Conservation (phyloP, 1,140 invertebrate genomes). For the Andricus grossulariae region DNA sequence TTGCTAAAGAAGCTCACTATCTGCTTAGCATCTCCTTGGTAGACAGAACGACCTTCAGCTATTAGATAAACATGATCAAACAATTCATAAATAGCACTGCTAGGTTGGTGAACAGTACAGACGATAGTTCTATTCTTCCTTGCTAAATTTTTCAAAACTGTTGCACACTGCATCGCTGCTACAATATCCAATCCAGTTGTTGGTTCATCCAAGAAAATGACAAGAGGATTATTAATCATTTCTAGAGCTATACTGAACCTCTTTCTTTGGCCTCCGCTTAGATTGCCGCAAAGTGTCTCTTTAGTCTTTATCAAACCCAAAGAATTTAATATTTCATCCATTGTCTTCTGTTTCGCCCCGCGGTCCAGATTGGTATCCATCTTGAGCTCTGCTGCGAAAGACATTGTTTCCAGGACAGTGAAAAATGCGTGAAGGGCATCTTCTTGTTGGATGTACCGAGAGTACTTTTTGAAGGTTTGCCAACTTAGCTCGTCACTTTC, state of each 20-base stretch:
- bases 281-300: slow-evolving; percentile 84
- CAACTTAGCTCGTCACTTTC: slow-evolving; percentile 74
- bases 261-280: slow-evolving; percentile 95
- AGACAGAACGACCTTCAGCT: slow-evolving; percentile 89
- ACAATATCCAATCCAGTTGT: slow-evolving; percentile 76
- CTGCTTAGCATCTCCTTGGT: slow-evolving; percentile 84
- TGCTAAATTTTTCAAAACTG: slow-evolving; percentile 81
- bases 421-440: slow-evolving; percentile 89
- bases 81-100: slow-evolving; percentile 83
- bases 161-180: slow-evolving; percentile 88
- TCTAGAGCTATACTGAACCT: slow-evolving; percentile 93
- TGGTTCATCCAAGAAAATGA: slow-evolving; percentile 88
- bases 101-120: too few relatives aligned
- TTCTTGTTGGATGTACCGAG: slow-evolving; percentile 94
- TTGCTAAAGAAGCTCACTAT: slow-evolving; percentile 85
- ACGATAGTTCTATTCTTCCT: slow-evolving; percentile 83
- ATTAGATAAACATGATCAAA: slow-evolving; percentile 93
- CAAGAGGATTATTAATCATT: slow-evolving; percentile 93
- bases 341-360: slow-evolving; percentile 83
- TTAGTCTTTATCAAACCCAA: slow-evolving; percentile 82
- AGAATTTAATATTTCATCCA: slow-evolving; percentile 83
- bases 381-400: slow-evolving; percentile 89
- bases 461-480: slow-evolving; percentile 80
- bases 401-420: slow-evolving; percentile 89
- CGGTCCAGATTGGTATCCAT: slow-evolving; percentile 77